These are phyloP conservation scores for Oncorhynchus mykiss DNA, from an alignment of 2,113 vertebrate genomes.

Conservation along the genomic window DNA sequence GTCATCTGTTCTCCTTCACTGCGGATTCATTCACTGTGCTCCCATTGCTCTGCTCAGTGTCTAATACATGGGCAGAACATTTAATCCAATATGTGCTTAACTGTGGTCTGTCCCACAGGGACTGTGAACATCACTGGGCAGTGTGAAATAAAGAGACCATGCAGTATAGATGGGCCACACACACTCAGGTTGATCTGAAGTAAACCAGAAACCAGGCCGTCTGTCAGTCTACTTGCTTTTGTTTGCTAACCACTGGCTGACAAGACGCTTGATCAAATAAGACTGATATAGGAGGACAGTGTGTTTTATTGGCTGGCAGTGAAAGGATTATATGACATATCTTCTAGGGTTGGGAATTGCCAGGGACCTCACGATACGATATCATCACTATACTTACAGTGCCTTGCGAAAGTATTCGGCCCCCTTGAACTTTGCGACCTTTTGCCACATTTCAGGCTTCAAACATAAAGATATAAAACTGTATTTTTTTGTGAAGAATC, in stretches of 20 bases:
- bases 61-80: not conserved
- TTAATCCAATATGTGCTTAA: conserved; percentile 12
- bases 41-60: not conserved
- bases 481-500: no score
- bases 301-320: not conserved
- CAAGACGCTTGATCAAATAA: no score
- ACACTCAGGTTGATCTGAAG: not conserved
- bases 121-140: conserved; percentile 15
- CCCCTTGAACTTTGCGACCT: no score
- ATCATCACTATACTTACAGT: no score
- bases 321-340: not conserved
- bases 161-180: not conserved
- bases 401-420: no score
- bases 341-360: no score
- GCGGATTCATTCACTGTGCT: conserved; percentile 6
- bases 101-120: conserved; percentile 2
- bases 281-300: not conserved
- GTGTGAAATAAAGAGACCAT: conserved; percentile 1
- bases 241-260: no score
- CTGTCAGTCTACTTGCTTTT: no score
- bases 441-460: no score
- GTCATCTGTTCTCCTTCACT: conserved; percentile 21
- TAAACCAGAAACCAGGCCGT: no score
- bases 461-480: no score
- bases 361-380: no score